Evolutionary conservation across 2,113 vertebrate genomes (phyloP).

Genomic region (Bubo scandiacus): DNA sequence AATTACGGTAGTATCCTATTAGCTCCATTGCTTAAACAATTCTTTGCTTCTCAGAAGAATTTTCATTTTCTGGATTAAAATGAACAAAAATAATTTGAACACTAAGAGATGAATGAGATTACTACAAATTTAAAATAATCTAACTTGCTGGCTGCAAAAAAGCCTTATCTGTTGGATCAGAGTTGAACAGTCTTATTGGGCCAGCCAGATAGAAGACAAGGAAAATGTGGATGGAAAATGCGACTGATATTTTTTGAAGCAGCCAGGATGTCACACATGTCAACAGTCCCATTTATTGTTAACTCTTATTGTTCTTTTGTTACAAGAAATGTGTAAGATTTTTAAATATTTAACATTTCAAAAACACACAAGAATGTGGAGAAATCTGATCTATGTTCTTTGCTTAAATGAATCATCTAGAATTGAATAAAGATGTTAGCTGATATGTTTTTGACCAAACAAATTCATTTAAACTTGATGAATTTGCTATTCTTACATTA

Average conservation of each 20-base stretch:
- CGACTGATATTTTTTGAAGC: neutral
- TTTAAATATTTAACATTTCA: neutral
- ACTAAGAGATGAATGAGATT: neutral
- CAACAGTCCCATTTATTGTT: neutral
- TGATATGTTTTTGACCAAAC: neutral
- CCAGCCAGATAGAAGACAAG: neutral
- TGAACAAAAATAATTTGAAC: neutral
- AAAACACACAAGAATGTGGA: neutral
- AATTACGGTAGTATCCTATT: neutral
- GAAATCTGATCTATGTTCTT: neutral
- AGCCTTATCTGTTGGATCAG: neutral
- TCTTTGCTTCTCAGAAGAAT: neutral
- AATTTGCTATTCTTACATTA: neutral
- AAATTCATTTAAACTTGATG: neutral
- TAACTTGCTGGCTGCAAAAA: neutral
- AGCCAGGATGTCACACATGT: neutral
- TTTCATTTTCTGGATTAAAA: neutral
- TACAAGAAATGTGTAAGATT: neutral
- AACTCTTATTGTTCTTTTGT: neutral
- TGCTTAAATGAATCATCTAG: neutral
- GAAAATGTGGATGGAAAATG: neutral
- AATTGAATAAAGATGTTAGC: neutral
- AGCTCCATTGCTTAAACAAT: neutral
- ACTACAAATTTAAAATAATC: neutral
- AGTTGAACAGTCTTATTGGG: neutral